Evolutionary conservation across 2,797 vertebrate genomes (phyloP).

Genomic region (Trichosurus vulpecula): DNA sequence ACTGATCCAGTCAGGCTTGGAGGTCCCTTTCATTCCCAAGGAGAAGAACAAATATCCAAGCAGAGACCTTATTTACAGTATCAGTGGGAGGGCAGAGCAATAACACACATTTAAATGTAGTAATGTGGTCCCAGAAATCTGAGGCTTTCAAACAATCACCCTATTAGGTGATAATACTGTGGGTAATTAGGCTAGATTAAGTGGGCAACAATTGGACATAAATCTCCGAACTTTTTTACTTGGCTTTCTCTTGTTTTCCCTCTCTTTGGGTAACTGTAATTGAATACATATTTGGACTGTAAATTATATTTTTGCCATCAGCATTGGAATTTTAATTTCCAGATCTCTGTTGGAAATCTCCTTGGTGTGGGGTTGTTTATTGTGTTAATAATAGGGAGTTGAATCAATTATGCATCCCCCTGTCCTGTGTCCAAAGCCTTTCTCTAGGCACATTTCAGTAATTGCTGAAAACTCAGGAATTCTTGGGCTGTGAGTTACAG

Average conservation of each 20-base stretch:
- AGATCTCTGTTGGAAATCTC: conserved; percentile 21
- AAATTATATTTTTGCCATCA: neutral
- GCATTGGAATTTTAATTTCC: neutral
- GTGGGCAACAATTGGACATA: neutral
- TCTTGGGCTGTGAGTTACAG: neutral
- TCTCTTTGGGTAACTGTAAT: rapidly evolving
- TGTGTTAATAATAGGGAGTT: conserved; percentile 7
- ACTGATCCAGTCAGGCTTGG: neutral
- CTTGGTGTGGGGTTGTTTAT: conserved; percentile 1
- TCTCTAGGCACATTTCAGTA: neutral
- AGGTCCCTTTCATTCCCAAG: neutral
- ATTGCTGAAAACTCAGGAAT: neutral
- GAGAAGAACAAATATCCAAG: neutral
- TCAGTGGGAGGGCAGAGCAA: neutral
- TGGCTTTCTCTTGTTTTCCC: conserved; percentile 1
- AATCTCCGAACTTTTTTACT: neutral
- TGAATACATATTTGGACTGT: neutral
- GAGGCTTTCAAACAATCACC: neutral
- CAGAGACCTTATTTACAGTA: neutral
- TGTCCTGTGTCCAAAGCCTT: conserved; percentile 13
- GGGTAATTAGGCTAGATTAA: neutral
- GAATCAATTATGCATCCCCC: conserved; percentile 45
- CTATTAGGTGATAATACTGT: neutral
- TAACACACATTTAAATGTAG: neutral
- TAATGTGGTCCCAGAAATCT: neutral